Base-by-base conservation (phyloP, 64 coral and sea anemone species). In the Montipora foliosa region DNA sequence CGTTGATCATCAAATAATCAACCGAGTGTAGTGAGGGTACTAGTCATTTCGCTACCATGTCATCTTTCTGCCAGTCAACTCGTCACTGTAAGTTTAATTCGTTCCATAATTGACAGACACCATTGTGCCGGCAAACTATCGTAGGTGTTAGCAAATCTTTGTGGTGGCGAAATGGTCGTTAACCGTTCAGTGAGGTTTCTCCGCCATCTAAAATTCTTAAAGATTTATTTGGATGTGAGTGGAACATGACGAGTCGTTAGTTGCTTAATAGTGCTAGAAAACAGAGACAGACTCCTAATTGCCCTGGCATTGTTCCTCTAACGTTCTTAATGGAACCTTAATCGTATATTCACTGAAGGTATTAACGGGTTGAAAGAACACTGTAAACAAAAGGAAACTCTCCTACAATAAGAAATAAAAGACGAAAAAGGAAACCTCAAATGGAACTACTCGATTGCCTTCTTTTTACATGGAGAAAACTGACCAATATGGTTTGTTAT, bases 291-390 rank as follows among this genome's bases (percentile, higher is more conserved):
- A 50, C 15, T 86, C 1, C 64, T 86, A 86, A 86, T 86, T 86
- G 61, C 66, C 82, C 50, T 71, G 45, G 66, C 82, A 86, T 86
- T 86, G 82, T 86, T 71, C 82, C 11, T 48, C 62, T 86, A 86
- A 86, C 82, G 62, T 71, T 86, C 82, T 86, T 86, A 86, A 86
- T 86, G 82, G 82, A 70, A 86, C 46, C 82, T 86, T 86, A 86
- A 86, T 86, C 82, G 82, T 72, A 72, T 67, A 72, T 68, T 86
- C 64, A 86, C 82, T 86, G 46, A 86, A 86, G 46, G 64, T 86
- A 86, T 86, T 86, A 84, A 44, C 60, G 46, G 62, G 64, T 78
- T 86, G 82, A 50, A 86, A 86, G 66, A 86, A 66, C 67, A 70
- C 64, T 72, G 47, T 71, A 72, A 72, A 72, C 45, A 72, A 51